Base-by-base conservation (phyloP, 2,888 invertebrate species). In the Entomobrya multifasciata region DNA sequence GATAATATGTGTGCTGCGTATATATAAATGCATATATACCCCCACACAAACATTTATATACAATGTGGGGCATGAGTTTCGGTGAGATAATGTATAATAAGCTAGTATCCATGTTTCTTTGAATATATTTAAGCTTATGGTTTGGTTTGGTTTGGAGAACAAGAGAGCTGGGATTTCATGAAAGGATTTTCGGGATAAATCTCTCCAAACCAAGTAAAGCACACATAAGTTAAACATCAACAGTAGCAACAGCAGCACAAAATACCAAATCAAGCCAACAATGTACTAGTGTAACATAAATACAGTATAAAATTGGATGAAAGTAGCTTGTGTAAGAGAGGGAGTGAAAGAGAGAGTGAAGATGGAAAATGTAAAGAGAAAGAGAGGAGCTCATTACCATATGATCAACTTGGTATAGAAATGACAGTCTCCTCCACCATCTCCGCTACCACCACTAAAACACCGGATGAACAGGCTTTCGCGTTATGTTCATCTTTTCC, bases 401-500 rank as follows among this genome's bases (percentile, higher is more conserved):
- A 62, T 60, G 78, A 78, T 78, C 78, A 60, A 55, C 55, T 76
- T 76, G 57, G 77, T 77, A 62, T 49, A 62, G 25, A 44, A 27
- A 57, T 77, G 76, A 57, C n/a, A 41, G 77, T 44, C 20, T 44
- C 44, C 17, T 13, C 22, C 44, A 27, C 22, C 11, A 22, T 44
- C 67, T 44, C 44, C 67, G 41, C 65, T n/a, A 67, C 1, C 47
- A n/a, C 36, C 36, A 36, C 4, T 8, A 36, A 36, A 36, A 36
- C 8, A 36, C 70, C 70, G 70, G 70, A 47, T 70, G 70, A 47
- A 67, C 47, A 44, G 25, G 70, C 44, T 70, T 70, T 70, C 6
- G 70, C 70, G 70, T 70, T 70, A 70, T 70, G 70, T 70, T 70
- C 70, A n/a, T n/a, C 44, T 25, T 60, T 77, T 77, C 60, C 77